These are phyloP conservation scores for Psylliodes chrysocephalus DNA, from an alignment of 2,888 invertebrate genomes.

Conservation along the genomic window DNA sequence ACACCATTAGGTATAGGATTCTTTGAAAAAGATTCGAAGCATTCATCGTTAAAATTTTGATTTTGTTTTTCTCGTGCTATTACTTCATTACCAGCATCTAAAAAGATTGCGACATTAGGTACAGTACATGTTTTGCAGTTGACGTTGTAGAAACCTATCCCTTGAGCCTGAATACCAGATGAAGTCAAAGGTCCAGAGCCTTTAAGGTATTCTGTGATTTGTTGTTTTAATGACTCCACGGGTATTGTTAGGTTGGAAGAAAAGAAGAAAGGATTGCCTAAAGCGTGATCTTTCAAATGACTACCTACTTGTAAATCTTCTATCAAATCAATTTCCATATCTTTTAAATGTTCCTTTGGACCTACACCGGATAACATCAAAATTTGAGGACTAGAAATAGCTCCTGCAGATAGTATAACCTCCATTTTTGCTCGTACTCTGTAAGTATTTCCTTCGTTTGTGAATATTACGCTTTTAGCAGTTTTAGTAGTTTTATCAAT, in stretches of 20 bases:
- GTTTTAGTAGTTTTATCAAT: conserved; percentile 70
- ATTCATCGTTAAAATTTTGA: neutral
- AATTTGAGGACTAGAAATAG: neutral
- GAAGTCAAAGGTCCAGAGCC: neutral
- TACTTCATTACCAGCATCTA: neutral
- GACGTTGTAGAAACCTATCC: conserved; percentile 68
- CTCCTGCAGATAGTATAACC: neutral
- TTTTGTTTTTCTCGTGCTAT: neutral
- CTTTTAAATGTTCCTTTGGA: neutral
- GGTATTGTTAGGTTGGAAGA: neutral
- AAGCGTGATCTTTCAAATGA: neutral
- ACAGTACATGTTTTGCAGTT: conserved; percentile 64
- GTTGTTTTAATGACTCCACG: neutral
- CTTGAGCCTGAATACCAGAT: conserved; percentile 47
- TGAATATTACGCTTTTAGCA: conserved; percentile 65
- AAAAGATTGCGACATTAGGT: neutral
- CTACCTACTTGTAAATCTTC: neutral
- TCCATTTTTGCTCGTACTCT: conserved; percentile 63
- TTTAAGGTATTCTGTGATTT: neutral
- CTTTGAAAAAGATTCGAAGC: conserved; percentile 22
- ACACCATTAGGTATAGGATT: too few species aligned
- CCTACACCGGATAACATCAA: neutral
- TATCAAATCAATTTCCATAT: neutral
- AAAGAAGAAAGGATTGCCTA: too few species aligned
- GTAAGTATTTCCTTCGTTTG: conserved; percentile 68